Base-by-base conservation (phyloP, 1,140 invertebrate genomes). In the Eupristina koningsbergeri region DNA sequence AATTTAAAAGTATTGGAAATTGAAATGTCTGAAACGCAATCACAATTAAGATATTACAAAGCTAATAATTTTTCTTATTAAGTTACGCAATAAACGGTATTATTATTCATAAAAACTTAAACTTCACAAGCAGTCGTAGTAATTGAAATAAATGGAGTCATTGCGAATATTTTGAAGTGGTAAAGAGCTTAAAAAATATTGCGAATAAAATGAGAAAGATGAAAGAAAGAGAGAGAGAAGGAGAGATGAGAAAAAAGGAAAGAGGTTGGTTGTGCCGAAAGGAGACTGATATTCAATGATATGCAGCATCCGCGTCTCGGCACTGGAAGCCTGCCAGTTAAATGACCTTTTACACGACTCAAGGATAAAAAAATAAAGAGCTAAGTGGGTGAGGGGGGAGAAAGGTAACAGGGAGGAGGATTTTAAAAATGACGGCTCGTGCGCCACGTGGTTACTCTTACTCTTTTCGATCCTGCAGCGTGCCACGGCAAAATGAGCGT, bases 251-350 rank as follows among this genome's bases (percentile, higher is more conserved):
- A 36, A 53, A 36, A 9, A 75, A 76, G 67, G 71, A 64, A 74
- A 76, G 41, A 64, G 80, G 36, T 76, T 75, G 71, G 41, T 76
- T 45, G 64, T 29, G 26, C 76, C n/a, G 53, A 36, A 64, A 63
- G 47, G 63, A 39, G 26, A 36, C n/a, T 31, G 73, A 76, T 69
- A 64, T 71, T 19, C 71, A 45, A 75, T 73, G 71, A 71, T 71
- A 73, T 79, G 75, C 67, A 73, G 36, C 39, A 77, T 71, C 36
- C 50, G 47, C 7, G 69, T 0, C 45, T n/a, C 67, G n/a, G 26
- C 47, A 15, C 69, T 80, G 83, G 83, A 84, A 84, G 11, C 5
- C 50, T 84, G 83, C 83, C 77, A 84, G 77, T 84, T 61, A 80
- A 80, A 80, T 71, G 83, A 84, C 77, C 83, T 84, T 84, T 64